phyloP scores from a whole-genome alignment of 2,797 vertebrate genomes.

The Myoxocephalus aenaeus region DNA sequence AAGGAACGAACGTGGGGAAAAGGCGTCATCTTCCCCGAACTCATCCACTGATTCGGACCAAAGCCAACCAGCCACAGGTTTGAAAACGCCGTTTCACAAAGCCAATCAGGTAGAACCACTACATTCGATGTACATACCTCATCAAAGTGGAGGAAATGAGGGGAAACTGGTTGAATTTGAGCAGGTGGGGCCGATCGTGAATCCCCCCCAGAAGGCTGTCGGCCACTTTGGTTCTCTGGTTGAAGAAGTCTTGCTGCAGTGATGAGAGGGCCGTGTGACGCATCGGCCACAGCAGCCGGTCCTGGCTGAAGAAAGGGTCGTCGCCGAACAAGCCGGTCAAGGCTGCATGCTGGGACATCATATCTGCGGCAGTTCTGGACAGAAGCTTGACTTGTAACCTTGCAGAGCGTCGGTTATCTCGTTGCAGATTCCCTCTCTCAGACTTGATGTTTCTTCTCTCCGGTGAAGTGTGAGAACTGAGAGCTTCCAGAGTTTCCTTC shows the following conservation, averaged over 20 bases:
- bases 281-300: constrained; percentile 71
- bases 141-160: constrained; percentile 50
- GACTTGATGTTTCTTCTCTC: neutral
- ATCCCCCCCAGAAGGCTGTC: constrained; percentile 74
- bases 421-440: neutral
- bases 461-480: neutral
- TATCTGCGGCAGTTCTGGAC: constrained; percentile 8
- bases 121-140: constrained; percentile 46
- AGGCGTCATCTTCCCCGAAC: neutral
- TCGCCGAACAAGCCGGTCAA: constrained; percentile 71
- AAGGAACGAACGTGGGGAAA: neutral
- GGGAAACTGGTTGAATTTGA: constrained; percentile 57
- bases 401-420: neutral
- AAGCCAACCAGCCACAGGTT: neutral
- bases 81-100: neutral
- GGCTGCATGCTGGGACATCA: constrained; percentile 68
- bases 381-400: neutral
- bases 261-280: constrained; percentile 49
- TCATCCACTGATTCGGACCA: neutral
- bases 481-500: neutral
- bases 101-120: neutral
- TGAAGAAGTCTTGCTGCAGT: constrained; percentile 77
- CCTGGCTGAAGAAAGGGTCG: constrained; percentile 77
- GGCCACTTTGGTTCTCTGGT: constrained; percentile 63
- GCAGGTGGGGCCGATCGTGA: constrained; percentile 50